Conservation (phyloP, 2,888 invertebrate species). For the Dynastes hyllus region DNA sequence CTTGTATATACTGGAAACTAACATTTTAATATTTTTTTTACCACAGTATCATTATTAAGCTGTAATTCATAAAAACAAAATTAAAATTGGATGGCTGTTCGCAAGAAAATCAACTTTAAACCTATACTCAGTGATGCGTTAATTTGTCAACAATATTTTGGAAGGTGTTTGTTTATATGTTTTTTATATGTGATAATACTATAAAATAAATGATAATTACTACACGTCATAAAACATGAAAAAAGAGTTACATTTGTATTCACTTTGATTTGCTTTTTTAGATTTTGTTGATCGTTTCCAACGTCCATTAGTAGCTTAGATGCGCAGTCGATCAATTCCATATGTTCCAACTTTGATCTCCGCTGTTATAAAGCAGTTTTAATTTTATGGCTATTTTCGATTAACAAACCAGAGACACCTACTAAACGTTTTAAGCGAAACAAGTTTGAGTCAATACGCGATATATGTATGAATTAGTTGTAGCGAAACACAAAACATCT, state of each 20-base stretch:
- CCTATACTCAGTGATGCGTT: no score
- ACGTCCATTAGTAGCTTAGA: no score
- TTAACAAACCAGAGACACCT: conserved; percentile 18
- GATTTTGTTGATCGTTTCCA: no score
- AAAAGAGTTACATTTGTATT: background rate
- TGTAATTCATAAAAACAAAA: no score
- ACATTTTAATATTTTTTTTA: no score
- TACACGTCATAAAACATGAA: background rate
- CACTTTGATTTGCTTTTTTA: background rate
- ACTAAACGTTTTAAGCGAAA: background rate
- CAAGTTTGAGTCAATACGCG: conserved; percentile 7
- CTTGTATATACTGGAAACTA: no score
- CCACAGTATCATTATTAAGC: no score
- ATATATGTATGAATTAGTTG: conserved; percentile 27
- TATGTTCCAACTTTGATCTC: background rate
- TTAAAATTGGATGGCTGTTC: no score
- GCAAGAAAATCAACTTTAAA: no score
- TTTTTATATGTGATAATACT: conserved; percentile 30
- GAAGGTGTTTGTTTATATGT: conserved; percentile 16
- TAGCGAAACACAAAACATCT: conserved; percentile 29
- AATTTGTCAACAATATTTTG: background rate
- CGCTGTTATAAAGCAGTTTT: background rate
- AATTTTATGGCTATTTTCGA: background rate
- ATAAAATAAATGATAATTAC: conserved; percentile 4
- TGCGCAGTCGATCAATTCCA: background rate